Evolutionary conservation across 2,113 vertebrate genomes (phyloP).

Genomic region (Tachysurus vachellii): DNA sequence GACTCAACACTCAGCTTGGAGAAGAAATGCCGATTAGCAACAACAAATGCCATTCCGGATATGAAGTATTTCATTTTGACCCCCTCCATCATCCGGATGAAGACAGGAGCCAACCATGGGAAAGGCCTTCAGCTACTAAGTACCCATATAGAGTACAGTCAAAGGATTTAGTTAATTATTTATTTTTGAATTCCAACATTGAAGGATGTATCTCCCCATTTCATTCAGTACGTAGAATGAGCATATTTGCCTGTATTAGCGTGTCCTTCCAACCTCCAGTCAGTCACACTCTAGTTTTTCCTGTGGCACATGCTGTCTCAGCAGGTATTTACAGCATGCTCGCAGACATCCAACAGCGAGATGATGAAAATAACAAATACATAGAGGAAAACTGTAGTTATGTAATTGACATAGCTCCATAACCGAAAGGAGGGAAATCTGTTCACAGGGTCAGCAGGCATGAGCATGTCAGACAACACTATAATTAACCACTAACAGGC

Average conservation of each 20-base stretch:
- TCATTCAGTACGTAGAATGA: not conserved
- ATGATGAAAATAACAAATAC: slow-evolving; percentile 35
- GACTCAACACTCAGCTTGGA: not conserved
- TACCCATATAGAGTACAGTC: not conserved
- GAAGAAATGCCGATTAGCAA: slow-evolving; percentile 7
- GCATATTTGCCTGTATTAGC: not conserved
- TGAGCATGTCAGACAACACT: slow-evolving; percentile 29
- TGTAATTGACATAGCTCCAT: slow-evolving; percentile 48
- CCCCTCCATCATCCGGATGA: not conserved
- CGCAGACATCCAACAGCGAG: slow-evolving; percentile 31
- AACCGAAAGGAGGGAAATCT: slow-evolving; percentile 21
- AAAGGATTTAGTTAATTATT: slow-evolving; percentile 17
- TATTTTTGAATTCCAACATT: not conserved
- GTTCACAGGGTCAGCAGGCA: slow-evolving; percentile 23
- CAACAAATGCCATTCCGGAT: not conserved
- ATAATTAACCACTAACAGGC: slow-evolving; percentile 8
- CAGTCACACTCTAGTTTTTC: slow-evolving; percentile 26
- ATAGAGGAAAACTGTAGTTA: slow-evolving; percentile 28
- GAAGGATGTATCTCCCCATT: not conserved
- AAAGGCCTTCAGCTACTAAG: not conserved
- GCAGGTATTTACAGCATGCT: slow-evolving; percentile 45
- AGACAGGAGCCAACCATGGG: not conserved
- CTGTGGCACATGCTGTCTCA: slow-evolving; percentile 41
- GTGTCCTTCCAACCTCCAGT: not conserved
- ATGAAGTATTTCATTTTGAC: not conserved